Percentiles rank a stretch among this genome's conserved stretches.
Evolutionary conservation across 2,888 invertebrate genomes (phyloP).

Genomic region (Acanthosoma haemorrhoidale): DNA sequence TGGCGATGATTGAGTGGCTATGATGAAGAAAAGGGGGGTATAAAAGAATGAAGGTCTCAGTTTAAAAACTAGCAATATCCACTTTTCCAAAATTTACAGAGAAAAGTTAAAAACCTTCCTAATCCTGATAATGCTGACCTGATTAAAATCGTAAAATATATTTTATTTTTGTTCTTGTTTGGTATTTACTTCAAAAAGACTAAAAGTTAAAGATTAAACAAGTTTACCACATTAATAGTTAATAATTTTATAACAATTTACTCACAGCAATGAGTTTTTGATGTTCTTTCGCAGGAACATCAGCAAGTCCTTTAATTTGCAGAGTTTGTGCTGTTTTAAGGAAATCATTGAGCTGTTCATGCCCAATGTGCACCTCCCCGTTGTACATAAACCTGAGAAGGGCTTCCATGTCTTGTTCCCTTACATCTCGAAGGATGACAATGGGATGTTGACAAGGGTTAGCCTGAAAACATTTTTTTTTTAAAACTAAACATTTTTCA

Average conservation of each 20-base stretch:
- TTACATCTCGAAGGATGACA: conserved; percentile 67
- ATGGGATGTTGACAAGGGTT: conserved; percentile 70
- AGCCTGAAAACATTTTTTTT: conserved; percentile 51
- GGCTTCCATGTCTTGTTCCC: conserved; percentile 59
- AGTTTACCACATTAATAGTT: too few relatives aligned
- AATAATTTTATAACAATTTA: conserved; percentile 36
- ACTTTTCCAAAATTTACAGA: too few relatives aligned
- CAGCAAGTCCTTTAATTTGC: conserved; percentile 63
- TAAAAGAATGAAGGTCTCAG: too few relatives aligned
- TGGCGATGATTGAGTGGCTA: too few relatives aligned
- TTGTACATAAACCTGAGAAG: conserved; percentile 67
- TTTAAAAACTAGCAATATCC: too few relatives aligned
- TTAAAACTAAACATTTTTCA: conserved; percentile 10
- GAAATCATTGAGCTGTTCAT: conserved; percentile 61
- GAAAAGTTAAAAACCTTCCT: too few relatives aligned
- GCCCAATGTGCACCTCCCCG: conserved; percentile 67
- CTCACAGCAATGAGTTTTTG: conserved; percentile 69
- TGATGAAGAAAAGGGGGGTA: too few relatives aligned
- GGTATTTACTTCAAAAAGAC: too few relatives aligned
- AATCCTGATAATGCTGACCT: too few relatives aligned
- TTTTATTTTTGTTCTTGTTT: too few relatives aligned
- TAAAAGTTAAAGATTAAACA: too few relatives aligned
- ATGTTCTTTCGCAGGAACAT: conserved; percentile 51
- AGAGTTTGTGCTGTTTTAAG: conserved; percentile 63
- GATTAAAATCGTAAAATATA: too few relatives aligned